phyloP scores from a whole-genome alignment of 92 coral and sea anemone genomes.

The Porites divaricata region DNA sequence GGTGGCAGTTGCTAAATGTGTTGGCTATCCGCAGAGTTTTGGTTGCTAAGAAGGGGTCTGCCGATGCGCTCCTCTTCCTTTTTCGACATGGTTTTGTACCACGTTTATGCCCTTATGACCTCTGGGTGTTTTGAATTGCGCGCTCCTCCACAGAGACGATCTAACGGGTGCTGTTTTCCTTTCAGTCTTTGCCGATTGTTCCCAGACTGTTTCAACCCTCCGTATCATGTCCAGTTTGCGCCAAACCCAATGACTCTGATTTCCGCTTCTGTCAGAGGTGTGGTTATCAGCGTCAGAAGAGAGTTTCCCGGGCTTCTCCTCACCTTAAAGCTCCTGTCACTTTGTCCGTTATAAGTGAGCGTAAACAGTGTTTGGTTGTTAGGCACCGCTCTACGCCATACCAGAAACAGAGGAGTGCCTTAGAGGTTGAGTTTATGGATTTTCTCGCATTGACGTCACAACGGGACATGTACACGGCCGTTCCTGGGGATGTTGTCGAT shows the following conservation, averaged over 20 bases:
- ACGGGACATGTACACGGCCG: slow-evolving; percentile 2
- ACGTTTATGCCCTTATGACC: slow-evolving; percentile 1
- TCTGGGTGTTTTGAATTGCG: slow-evolving; percentile 27
- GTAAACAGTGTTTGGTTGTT: not conserved
- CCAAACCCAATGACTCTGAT: slow-evolving; percentile 35
- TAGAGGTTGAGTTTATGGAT: not conserved
- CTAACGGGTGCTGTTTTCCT: not conserved
- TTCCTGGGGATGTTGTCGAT: slow-evolving; percentile 1
- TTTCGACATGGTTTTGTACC: slow-evolving; percentile 37
- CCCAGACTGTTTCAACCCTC: slow-evolving; percentile 34
- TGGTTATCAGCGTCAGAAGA: slow-evolving; percentile 33
- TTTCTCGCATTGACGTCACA: not conserved
- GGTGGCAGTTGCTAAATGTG: slow-evolving; percentile 51
- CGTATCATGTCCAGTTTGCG: slow-evolving; percentile 19
- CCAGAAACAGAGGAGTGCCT: not conserved
- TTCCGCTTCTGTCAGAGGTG: slow-evolving; percentile 39
- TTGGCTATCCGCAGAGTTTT: slow-evolving; percentile 18
- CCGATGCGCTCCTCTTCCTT: slow-evolving; percentile 42
- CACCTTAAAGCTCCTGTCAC: slow-evolving; percentile 3
- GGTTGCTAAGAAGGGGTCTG: slow-evolving; percentile 15
- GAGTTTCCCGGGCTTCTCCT: not conserved
- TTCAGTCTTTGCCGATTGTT: slow-evolving; percentile 20
- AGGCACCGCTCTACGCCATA: slow-evolving; percentile 11
- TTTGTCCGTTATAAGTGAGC: slow-evolving; percentile 9
- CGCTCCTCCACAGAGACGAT: not conserved